Percentiles rank a stretch among this genome's conserved stretches.
Evolutionary conservation across 2,797 vertebrate species (phyloP).

Genomic region (Molothrus aeneus): DNA sequence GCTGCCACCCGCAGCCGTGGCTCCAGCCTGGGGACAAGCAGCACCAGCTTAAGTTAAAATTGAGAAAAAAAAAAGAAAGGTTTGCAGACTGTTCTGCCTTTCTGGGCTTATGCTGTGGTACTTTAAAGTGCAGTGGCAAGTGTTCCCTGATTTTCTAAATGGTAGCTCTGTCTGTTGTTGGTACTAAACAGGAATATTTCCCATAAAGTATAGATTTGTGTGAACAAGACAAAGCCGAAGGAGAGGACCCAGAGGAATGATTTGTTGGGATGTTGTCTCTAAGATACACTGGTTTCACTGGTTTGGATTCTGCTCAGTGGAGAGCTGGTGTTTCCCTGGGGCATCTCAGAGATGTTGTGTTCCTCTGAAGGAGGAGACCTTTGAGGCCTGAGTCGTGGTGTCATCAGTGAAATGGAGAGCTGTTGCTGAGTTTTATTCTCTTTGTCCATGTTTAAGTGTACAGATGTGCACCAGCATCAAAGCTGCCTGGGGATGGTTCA

Average conservation of each 20-base stretch:
- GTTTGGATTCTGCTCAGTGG: neutral
- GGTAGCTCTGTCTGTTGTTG: neutral
- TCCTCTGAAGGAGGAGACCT: neutral
- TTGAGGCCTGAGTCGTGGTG: neutral
- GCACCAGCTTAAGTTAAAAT: accelerated
- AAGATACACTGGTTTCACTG: accelerated
- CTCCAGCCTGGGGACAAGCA: neutral
- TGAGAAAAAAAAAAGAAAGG: too few relatives aligned
- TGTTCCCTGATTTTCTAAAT: neutral
- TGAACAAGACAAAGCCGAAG: neutral
- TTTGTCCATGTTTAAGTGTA: neutral
- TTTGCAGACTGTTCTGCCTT: neutral
- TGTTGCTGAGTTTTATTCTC: neutral
- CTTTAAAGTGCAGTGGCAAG: neutral
- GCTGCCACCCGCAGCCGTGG: neutral
- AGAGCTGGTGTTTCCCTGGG: neutral
- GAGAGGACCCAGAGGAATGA: neutral
- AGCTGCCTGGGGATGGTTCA: neutral
- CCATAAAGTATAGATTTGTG: neutral
- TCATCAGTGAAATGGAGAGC: neutral
- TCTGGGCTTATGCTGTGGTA: neutral
- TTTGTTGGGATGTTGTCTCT: neutral
- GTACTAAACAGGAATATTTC: neutral
- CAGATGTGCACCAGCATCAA: neutral
- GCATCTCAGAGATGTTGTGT: neutral